These are phyloP conservation scores for Pocillopora damicornis DNA, from an alignment of 64 coral and sea anemone species.

Conservation along the genomic window DNA sequence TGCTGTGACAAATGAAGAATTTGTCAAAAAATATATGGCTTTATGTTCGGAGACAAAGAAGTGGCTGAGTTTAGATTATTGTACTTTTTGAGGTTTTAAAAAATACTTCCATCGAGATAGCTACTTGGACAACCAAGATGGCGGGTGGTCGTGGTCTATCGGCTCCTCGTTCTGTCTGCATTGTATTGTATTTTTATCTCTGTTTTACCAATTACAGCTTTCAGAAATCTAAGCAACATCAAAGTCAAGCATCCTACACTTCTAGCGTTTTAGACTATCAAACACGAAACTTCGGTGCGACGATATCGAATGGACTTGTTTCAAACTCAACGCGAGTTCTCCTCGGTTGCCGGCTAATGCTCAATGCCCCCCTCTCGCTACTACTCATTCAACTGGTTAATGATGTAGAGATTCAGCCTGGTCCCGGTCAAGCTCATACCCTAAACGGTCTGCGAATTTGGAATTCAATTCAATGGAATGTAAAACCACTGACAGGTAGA, in stretches of 20 bases:
- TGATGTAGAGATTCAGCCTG: constrained; percentile 12
- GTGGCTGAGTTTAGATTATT: too few relatives aligned
- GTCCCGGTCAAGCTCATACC: neutral
- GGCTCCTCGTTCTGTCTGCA: constrained; percentile 7
- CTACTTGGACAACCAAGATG: too few relatives aligned
- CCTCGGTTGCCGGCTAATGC: neutral
- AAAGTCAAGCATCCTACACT: constrained; percentile 6
- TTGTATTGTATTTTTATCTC: neutral
- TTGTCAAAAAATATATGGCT: too few relatives aligned
- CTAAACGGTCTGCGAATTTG: neutral
- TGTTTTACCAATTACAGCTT: neutral
- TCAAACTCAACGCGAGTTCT: neutral
- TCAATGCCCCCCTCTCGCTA: constrained; percentile 5
- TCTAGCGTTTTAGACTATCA: neutral
- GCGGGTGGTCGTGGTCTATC: neutral
- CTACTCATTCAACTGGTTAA: constrained; percentile 11
- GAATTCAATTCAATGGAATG: constrained; percentile 12
- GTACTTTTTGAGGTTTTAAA: too few relatives aligned
- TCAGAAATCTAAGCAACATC: constrained; percentile 10
- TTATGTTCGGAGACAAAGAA: too few relatives aligned
- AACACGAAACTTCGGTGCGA: constrained; percentile 2
- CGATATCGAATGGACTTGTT: neutral
- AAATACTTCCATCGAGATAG: too few relatives aligned
- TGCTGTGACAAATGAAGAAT: too few relatives aligned
- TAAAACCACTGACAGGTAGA: neutral